Evolutionary conservation across 2,888 invertebrate species (phyloP), one percentile per base, ranked within the genome.

Genomic region (Napeogenes sylphis): DNA sequence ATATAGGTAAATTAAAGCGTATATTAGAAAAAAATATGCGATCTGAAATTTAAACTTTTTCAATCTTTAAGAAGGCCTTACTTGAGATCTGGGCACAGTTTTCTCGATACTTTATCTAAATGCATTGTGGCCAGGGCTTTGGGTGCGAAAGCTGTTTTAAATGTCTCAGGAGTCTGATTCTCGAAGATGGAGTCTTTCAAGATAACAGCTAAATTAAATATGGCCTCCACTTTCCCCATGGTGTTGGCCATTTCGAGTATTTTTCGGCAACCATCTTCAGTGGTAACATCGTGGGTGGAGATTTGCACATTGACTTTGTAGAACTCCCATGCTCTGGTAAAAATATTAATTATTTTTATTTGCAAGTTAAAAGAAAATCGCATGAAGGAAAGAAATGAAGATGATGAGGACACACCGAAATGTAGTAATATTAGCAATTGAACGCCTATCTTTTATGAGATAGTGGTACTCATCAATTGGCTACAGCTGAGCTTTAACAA

Each of bases 161-260:
- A 97, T 12, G 91, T 92, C 59, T 95, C 94, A 2, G 85, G 81
- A 0, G 93, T 94, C 83, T 96, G 96, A 77, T 97, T 96, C 74
- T 94, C 93, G 79, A 97, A 93, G 55, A 96, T 84, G 0, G 93
- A 93, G 76, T 97, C 97, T 66, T 92, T 92, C 6, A 97, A 82
- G 2, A 94, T 92, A 74, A 97, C 97, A 4, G 98, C 98, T 67
- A 98, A 90, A 81, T 98, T 97, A 87, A 98, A 98, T 58, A 98
- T 94, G 30, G 95, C 97, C 33, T 94, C 95, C 13, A 98, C 93
- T 2, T 93, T 93, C 0, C 94, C 96, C 70, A 95, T 78, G 0
- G 89, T 70, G 45, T 84, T 84, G 0, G 96, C 94, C 75, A 92
- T 92, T 58, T 91, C 86, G 0, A 98, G 77, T 68, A 98, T 91